These are phyloP conservation scores for Nymphalis polychloros DNA, from an alignment of 2,888 invertebrate genomes.

Conservation along the genomic window DNA sequence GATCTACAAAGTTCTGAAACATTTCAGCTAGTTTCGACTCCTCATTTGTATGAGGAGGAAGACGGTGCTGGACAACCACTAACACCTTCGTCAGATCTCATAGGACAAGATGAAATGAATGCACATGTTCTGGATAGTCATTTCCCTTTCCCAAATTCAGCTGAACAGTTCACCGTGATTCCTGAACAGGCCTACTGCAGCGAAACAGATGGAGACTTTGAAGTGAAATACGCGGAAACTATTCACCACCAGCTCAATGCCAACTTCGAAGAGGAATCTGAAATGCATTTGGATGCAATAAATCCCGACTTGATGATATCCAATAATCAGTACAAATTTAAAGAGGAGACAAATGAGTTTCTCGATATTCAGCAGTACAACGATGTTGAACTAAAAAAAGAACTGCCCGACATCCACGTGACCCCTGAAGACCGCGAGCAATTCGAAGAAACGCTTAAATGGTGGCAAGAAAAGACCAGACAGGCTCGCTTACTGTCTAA, in stretches of 20 bases:
- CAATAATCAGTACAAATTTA: slow-evolving; percentile 62
- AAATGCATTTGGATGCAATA: slow-evolving; percentile 57
- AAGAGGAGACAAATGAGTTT: slow-evolving; percentile 65
- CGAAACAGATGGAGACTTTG: slow-evolving; percentile 72
- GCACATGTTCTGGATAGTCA: slow-evolving; percentile 74
- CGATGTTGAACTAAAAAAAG: slow-evolving; percentile 74
- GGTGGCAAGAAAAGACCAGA: slow-evolving; percentile 79
- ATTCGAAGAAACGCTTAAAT: slow-evolving; percentile 76
- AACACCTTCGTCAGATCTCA: slow-evolving; percentile 74
- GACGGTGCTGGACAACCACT: slow-evolving; percentile 81
- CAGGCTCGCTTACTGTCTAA: slow-evolving; percentile 58
- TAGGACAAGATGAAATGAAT: slow-evolving; percentile 77
- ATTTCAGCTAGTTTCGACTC: slow-evolving; percentile 83
- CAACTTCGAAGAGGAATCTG: slow-evolving; percentile 52
- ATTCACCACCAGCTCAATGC: slow-evolving; percentile 62
- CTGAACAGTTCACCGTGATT: slow-evolving; percentile 79
- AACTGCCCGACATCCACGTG: slow-evolving; percentile 74
- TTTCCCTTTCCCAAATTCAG: slow-evolving; percentile 75
- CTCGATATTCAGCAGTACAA: slow-evolving; percentile 69
- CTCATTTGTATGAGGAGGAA: slow-evolving; percentile 83
- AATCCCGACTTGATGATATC: slow-evolving; percentile 62
- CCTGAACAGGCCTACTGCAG: slow-evolving; percentile 69
- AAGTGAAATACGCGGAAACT: slow-evolving; percentile 75
- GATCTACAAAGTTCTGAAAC: slow-evolving; percentile 83
- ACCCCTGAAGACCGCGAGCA: slow-evolving; percentile 75